phyloP scores from a whole-genome alignment of 2,797 vertebrate genomes.

The Decapterus maruadsi region DNA sequence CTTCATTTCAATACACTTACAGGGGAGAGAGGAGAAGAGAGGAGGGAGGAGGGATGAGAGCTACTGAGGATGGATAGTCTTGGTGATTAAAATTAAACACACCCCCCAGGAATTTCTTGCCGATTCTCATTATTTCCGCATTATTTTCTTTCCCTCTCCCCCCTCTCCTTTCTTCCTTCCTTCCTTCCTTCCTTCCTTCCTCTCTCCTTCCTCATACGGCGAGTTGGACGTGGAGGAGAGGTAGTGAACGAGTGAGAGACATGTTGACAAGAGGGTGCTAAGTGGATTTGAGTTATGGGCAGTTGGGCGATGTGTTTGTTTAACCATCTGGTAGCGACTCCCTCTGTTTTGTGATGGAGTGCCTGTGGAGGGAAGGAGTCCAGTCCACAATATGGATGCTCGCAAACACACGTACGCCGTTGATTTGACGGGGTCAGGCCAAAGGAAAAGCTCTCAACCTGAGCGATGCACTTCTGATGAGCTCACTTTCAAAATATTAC shows the following conservation, averaged over 20 bases:
- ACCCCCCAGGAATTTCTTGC: constrained; percentile 73
- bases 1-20: constrained; percentile 72
- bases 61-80: constrained; percentile 81
- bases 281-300: constrained; percentile 91
- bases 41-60: constrained; percentile 37
- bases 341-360: constrained; percentile 85
- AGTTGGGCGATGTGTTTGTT: constrained; percentile 90
- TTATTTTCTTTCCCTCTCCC: constrained; percentile 53
- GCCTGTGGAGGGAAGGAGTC: constrained; percentile 85
- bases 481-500: constrained; percentile 28
- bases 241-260: constrained; percentile 78
- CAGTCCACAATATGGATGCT: constrained; percentile 72
- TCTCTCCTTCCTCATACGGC: constrained; percentile 13
- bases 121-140: constrained; percentile 73
- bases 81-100: constrained; percentile 88
- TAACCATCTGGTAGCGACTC: constrained; percentile 90
- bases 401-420: constrained; percentile 15
- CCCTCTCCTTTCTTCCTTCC: constrained; percentile 27
- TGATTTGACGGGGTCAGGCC: constrained; percentile 61
- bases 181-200: constrained; percentile 16
- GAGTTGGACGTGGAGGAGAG: constrained; percentile 56
- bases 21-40: constrained; percentile 23
- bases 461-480: constrained; percentile 51
- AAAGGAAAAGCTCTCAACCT: constrained; percentile 34
- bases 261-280: constrained; percentile 87